Conservation (phyloP, 2,113 vertebrate species). For the Phycodurus eques region DNA sequence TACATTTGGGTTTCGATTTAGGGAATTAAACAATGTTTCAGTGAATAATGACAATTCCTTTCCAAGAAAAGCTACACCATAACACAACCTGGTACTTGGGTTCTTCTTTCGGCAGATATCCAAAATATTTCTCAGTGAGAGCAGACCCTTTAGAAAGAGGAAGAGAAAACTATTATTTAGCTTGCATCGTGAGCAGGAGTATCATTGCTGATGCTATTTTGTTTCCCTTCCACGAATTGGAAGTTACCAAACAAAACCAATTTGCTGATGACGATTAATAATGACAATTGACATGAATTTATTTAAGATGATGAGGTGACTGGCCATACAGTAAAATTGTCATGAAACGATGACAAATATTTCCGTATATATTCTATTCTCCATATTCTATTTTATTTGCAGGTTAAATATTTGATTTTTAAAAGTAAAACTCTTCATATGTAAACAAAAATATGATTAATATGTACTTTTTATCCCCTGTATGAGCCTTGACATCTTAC, state of each 20-base stretch:
- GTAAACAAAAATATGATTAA: no score
- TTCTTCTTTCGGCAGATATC: conserved; percentile 43
- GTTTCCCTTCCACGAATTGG: not conserved
- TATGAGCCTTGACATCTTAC: conserved; percentile 32
- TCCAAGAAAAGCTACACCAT: not conserved
- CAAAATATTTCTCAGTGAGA: conserved; percentile 67
- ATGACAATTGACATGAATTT: not conserved
- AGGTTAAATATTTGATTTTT: not conserved
- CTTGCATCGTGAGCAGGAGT: not conserved
- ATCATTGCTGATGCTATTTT: not conserved
- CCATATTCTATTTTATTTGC: not conserved
- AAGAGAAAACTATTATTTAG: conserved; percentile 1
- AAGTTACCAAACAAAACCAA: not conserved
- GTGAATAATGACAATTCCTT: not conserved
- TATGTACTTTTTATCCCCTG: not conserved
- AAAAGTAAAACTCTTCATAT: not conserved
- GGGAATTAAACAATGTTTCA: not conserved
- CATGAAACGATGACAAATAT: not conserved
- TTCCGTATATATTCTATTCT: not conserved
- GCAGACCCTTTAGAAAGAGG: conserved; percentile 55
- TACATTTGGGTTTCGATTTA: not conserved
- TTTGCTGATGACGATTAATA: no score
- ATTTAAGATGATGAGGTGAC: not conserved
- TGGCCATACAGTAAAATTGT: not conserved
- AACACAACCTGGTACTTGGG: conserved; percentile 59